Conservation (phyloP, 2,113 vertebrate species). For the Zapornia atra region DNA sequence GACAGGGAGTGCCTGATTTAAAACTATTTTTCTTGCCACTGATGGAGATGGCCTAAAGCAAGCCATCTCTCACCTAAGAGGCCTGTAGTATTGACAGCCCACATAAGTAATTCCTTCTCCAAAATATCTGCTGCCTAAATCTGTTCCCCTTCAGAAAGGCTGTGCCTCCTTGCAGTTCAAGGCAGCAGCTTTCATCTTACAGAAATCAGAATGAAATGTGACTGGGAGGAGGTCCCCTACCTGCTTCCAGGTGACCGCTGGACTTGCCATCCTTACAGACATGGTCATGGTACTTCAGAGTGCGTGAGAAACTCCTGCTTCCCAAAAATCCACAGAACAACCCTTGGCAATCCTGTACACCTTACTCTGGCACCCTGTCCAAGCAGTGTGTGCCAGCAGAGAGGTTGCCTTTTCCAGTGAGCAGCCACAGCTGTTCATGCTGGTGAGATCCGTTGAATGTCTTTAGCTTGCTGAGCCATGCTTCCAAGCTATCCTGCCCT, state of each 20-base stretch:
- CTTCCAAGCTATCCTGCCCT: background rate
- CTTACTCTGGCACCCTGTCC: background rate
- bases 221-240: background rate
- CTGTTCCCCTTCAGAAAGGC: background rate
- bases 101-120: background rate
- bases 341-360: background rate
- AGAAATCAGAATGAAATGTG: background rate
- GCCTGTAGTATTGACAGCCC: background rate
- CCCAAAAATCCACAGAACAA: background rate
- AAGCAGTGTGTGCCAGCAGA: background rate
- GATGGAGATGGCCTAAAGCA: background rate
- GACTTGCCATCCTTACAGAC: background rate
- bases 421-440: background rate
- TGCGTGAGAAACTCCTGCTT: background rate
- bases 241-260: background rate
- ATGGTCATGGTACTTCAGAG: background rate
- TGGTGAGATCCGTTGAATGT: background rate
- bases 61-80: background rate
- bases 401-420: background rate
- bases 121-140: background rate
- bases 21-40: background rate
- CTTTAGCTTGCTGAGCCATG: background rate
- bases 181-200: background rate
- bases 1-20: background rate
- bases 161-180: background rate